A percentile compares a stretch with the other conserved stretches of the same genome.
These are phyloP conservation scores for Drosophila algonquin DNA, from an alignment of 2,888 invertebrate genomes.

Conservation along the genomic window DNA sequence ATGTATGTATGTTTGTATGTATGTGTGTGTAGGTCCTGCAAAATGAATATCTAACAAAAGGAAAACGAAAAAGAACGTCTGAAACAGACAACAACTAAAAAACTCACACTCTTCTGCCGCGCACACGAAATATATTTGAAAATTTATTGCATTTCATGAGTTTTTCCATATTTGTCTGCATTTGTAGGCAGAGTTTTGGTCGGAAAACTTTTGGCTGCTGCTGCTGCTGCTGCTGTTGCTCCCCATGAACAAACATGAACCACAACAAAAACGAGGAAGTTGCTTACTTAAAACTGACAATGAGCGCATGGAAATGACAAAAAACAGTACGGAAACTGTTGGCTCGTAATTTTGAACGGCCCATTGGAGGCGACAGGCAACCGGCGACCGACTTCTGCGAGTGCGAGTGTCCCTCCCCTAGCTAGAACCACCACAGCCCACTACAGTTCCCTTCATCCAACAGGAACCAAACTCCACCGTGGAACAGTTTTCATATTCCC, in stretches of 20 bases:
- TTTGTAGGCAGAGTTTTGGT: conserved; percentile 73
- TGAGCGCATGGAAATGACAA: conserved; percentile 78
- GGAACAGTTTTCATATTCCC: conserved; percentile 57
- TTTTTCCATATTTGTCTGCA: conserved; percentile 73
- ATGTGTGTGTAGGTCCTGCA: neutral
- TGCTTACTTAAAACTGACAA: conserved; percentile 78
- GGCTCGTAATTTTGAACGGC: conserved; percentile 73
- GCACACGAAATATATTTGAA: conserved; percentile 70
- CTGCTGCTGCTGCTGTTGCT: conserved; percentile 13
- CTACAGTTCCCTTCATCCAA: neutral
- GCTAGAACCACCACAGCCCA: neutral
- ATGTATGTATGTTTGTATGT: no score
- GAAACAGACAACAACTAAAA: conserved; percentile 23
- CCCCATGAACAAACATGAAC: conserved; percentile 17
- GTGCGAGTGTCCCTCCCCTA: no score
- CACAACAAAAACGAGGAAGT: conserved; percentile 55
- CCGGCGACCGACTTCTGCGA: conserved; percentile 28
- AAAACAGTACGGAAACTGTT: conserved; percentile 76
- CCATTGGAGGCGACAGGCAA: conserved; percentile 68
- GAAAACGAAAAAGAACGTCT: conserved; percentile 16
- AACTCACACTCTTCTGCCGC: conserved; percentile 31
- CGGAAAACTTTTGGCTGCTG: conserved; percentile 67
- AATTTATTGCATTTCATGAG: conserved; percentile 78
- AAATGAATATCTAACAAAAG: conserved; percentile 16
- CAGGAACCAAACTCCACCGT: conserved; percentile 26